Evolutionary conservation across 30 jellyfish, hydroid and myxozoan genomes (phyloP), one percentile per base, ranked within the genome.

Genomic region (Turritopsis rubra): DNA sequence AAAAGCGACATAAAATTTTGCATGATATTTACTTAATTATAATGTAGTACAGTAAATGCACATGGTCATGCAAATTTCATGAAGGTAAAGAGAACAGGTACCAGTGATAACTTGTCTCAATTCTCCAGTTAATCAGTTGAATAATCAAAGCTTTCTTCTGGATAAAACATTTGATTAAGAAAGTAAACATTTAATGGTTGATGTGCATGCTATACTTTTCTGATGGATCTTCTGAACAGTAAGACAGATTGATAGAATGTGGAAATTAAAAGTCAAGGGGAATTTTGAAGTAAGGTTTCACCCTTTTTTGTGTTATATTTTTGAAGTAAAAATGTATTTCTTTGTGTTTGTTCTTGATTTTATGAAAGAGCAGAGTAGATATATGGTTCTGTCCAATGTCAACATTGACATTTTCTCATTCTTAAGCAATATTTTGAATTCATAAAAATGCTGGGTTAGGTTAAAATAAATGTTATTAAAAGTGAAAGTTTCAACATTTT

Each of bases 251-350:
- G 60, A 41, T 41, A 41, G 60, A 1, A 68, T 68, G 77, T 68
- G 77, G 77, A 68, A 68, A 68, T 23, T 68, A 68, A 68, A 68
- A 27, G 77, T 68, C 30, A 68, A 68, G 21, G 77, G 77, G 19
- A 68, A 68, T 23, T 68, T 68, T 68, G 77, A 68, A n/a, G 77
- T 68, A 68, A 68, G 77, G 16, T 23, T 68, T 27, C 9, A 22
- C 21, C 73, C 19, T 18, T 60, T 18, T 60, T 0, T 0, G 21
- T 60, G 19, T n/a, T n/a, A n/a, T n/a, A n/a, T n/a, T n/a, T n/a
- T n/a, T n/a, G n/a, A n/a, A n/a, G n/a, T n/a, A n/a, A n/a, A n/a
- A n/a, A n/a, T n/a, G 60, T 41, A 13, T 41, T 41, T 41, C 13
- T 41, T 41, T 41, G 60, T 41, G 13, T 41, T 41, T 41, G 60